phyloP scores from a whole-genome alignment of 2,113 vertebrate species.

The Formicarius rufipectus region DNA sequence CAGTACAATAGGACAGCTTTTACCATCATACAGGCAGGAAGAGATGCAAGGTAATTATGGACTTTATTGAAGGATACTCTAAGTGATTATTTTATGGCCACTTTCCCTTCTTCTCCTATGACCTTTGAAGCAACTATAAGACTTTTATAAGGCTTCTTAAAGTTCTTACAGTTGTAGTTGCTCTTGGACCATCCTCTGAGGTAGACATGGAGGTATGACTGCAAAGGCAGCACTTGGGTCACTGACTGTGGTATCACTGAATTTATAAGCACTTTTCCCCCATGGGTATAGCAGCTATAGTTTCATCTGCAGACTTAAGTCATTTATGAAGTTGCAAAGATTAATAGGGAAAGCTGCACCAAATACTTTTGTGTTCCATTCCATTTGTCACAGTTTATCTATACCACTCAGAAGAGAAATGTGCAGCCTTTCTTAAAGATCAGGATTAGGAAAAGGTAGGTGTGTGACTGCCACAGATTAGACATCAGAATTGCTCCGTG shows the following conservation, averaged over 20 bases:
- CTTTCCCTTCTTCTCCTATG: neutral
- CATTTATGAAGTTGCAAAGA: neutral
- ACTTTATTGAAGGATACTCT: neutral
- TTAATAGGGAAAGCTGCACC: neutral
- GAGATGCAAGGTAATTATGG: neutral
- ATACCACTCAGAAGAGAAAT: neutral
- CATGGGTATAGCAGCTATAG: neutral
- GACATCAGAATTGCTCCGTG: neutral
- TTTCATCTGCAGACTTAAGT: neutral
- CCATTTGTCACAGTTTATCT: neutral
- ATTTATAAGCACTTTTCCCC: neutral
- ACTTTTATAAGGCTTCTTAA: neutral
- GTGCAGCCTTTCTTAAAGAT: neutral
- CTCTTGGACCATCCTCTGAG: neutral
- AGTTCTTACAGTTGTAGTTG: neutral
- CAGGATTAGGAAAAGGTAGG: neutral
- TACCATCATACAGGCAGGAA: neutral
- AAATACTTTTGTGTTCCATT: neutral
- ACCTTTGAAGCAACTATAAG: neutral
- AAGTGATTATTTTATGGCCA: neutral
- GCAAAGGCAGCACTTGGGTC: neutral
- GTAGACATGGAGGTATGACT: neutral
- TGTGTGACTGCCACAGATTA: neutral
- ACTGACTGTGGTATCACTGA: neutral
- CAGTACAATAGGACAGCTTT: neutral